phyloP scores from a whole-genome alignment of 37 sponge, comb jelly and placozoan genomes.

The Eunapius fragilis region DNA sequence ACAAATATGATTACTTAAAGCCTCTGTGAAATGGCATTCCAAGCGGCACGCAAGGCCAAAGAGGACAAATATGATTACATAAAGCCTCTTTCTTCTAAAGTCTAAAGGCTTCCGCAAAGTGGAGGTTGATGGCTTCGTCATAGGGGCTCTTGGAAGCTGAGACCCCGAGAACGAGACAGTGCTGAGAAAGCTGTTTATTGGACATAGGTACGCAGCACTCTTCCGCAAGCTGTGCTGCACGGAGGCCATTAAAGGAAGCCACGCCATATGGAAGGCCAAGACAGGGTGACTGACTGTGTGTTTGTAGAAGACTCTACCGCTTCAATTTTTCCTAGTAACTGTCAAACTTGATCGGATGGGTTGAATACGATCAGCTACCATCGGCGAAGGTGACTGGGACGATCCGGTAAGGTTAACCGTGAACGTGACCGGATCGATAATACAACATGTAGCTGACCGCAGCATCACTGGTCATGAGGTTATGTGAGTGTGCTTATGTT shows the following conservation, averaged over 20 bases:
- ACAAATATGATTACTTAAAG: not conserved
- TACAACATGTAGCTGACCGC: too few relatives aligned
- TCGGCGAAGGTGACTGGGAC: too few relatives aligned
- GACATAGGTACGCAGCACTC: not conserved
- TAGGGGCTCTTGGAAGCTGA: not conserved
- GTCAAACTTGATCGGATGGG: too few relatives aligned
- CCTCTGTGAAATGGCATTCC: not conserved
- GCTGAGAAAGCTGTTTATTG: not conserved
- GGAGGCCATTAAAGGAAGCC: not conserved
- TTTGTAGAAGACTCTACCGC: too few relatives aligned
- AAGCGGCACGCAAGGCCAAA: not conserved
- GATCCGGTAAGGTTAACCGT: too few relatives aligned
- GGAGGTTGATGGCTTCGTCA: not conserved
- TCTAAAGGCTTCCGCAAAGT: not conserved
- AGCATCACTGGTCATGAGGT: too few relatives aligned
- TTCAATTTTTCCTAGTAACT: too few relatives aligned
- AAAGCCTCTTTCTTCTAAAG: not conserved
- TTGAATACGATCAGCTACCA: too few relatives aligned
- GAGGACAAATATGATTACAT: not conserved
- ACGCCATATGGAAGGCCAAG: not conserved
- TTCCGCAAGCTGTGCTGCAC: conserved; percentile 17
- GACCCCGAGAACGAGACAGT: not conserved
- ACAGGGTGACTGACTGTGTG: too few relatives aligned
- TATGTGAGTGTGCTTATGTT: too few relatives aligned
- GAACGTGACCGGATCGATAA: too few relatives aligned